Evolutionary conservation across 2,797 vertebrate genomes (phyloP).

Genomic region (Tangara arthus): DNA sequence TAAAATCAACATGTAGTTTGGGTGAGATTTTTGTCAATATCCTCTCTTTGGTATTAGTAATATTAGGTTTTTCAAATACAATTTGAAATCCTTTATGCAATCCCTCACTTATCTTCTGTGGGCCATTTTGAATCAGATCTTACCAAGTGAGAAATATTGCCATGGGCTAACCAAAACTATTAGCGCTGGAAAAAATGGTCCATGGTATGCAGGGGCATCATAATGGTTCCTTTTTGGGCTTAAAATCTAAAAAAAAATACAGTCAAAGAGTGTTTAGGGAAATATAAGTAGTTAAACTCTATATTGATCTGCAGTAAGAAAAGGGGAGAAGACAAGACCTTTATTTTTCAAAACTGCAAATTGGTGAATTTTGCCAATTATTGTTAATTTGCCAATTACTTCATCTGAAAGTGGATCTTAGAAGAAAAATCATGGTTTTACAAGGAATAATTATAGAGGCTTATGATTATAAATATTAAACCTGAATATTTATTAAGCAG

Average conservation of each 20-base stretch:
- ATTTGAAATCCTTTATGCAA: background rate
- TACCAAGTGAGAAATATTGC: background rate
- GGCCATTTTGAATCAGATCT: background rate
- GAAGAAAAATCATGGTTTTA: background rate
- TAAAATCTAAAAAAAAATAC: background rate
- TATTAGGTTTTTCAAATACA: background rate
- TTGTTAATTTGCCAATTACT: background rate
- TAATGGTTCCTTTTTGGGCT: background rate
- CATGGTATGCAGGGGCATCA: background rate
- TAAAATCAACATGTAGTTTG: background rate
- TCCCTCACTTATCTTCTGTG: background rate
- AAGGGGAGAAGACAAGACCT: background rate
- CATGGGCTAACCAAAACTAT: background rate
- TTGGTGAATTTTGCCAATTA: background rate
- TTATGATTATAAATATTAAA: background rate
- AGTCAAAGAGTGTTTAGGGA: background rate
- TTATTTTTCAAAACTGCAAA: background rate
- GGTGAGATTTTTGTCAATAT: background rate
- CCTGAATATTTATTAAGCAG: background rate
- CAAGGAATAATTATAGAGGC: background rate
- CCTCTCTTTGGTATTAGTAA: background rate
- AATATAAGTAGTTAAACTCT: background rate
- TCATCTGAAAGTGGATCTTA: background rate
- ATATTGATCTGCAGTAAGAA: background rate
- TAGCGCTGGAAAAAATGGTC: background rate